Percentiles rank a stretch among this genome's conserved stretches.
Conservation (phyloP, 2,797 vertebrate species). For the Yasuhikotakia modesta region DNA sequence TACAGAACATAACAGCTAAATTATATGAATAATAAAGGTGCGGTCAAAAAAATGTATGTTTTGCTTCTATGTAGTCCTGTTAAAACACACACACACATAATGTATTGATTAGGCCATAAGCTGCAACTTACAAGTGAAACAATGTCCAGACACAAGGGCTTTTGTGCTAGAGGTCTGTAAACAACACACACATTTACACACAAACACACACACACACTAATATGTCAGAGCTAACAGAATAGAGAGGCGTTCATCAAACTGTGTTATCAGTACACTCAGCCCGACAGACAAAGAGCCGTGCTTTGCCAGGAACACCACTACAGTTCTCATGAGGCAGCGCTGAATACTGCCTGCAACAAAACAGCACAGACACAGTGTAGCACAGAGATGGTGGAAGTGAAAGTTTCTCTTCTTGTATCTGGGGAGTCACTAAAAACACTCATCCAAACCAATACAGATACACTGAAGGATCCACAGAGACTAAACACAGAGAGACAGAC, state of each 20-base stretch:
- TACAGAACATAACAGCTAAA: background rate
- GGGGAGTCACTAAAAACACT: background rate
- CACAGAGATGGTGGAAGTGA: background rate
- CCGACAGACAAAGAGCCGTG: slow-evolving; percentile 17
- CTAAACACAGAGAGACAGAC: background rate
- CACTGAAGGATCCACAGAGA: background rate
- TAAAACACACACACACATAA: slow-evolving; percentile 15
- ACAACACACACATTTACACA: background rate
- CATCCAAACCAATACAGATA: background rate
- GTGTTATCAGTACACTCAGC: slow-evolving; percentile 23
- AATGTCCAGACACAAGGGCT: slow-evolving; percentile 18
- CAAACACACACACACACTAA: background rate
- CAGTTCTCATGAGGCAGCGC: slow-evolving; percentile 5
- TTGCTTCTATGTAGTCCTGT: background rate
- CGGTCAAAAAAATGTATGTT: background rate
- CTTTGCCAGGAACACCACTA: slow-evolving; percentile 14
- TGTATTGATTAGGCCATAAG: slow-evolving; percentile 34
- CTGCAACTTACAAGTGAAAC: slow-evolving; percentile 33
- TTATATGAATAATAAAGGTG: background rate
- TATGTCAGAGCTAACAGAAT: background rate
- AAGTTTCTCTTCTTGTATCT: background rate
- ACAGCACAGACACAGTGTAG: slow-evolving; percentile 1
- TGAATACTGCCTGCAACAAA: slow-evolving; percentile 1
- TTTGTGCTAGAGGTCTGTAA: slow-evolving; percentile 23
- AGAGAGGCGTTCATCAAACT: slow-evolving; percentile 2